These are phyloP conservation scores for Limnephilus lunatus DNA, from an alignment of 2,888 invertebrate genomes.

Conservation along the genomic window DNA sequence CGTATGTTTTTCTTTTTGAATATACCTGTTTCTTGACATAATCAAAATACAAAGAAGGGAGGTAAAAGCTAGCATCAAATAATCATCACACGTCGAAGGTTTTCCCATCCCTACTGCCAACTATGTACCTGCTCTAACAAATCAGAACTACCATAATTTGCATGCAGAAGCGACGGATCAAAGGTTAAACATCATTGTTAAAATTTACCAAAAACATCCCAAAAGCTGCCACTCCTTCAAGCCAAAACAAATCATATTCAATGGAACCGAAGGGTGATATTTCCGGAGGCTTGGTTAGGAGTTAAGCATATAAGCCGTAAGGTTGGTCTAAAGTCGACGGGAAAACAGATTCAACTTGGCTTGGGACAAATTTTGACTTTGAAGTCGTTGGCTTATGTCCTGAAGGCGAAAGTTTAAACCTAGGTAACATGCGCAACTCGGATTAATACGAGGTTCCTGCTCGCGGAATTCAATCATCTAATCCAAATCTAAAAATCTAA, in stretches of 20 bases:
- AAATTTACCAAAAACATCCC: background rate
- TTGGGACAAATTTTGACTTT: conserved; percentile 47
- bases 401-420: background rate
- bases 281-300: background rate
- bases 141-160: conserved; percentile 60
- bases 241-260: conserved; percentile 8
- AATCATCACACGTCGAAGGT: background rate
- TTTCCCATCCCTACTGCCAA: background rate
- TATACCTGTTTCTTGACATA: too few species aligned
- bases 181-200: conserved; percentile 58
- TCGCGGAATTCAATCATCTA: too few species aligned
- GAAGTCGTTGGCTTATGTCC: conserved; percentile 46
- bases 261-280: background rate
- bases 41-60: too few species aligned
- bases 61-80: background rate
- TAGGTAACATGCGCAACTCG: background rate
- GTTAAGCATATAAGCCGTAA: background rate
- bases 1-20: too few species aligned
- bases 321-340: background rate
- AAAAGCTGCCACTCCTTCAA: background rate
- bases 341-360: conserved; percentile 53
- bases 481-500: too few species aligned
- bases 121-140: conserved; percentile 6
- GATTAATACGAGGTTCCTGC: background rate
- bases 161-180: conserved; percentile 65